Evolutionary conservation across 2,888 invertebrate genomes (phyloP), one percentile per base, ranked within the genome.

Genomic region (Prosapia bicincta): DNA sequence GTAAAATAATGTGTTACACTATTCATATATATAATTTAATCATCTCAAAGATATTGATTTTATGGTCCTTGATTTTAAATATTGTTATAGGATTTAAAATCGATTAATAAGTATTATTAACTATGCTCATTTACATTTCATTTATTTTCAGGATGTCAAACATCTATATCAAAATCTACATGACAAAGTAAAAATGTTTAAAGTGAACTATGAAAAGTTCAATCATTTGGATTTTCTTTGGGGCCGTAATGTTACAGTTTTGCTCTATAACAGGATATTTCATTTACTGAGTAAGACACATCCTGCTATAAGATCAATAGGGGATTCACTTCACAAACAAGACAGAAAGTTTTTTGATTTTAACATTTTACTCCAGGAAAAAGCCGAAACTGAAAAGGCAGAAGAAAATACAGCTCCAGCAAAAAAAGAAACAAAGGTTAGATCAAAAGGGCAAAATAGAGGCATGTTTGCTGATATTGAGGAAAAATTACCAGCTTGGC

Each of bases 191-290:
- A 89, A 88, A 32, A 85, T 88, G 67, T 66, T 76, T 54, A 38
- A 77, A 80, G 88, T 93, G 13, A 88, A 90, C 0, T 84, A 88
- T 70, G 85, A 89, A 67, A 86, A 89, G 72, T 93, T 93, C 81
- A 93, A 92, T 83, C 93, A 93, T 80, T 85, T 93, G 15, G 93
- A 93, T 83, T 93, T 92, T 82, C 80, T 93, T 9, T 92, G 79
- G 79, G 80, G 81, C 9, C 73, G 38, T n/a, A 81, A 81, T 54
- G 78, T 79, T 0, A 74, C 72, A 10, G 28, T 23, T 15, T 73
- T 80, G 3, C 67, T 81, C 6, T 81, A 79, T 71, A 69, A 77
- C 24, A 66, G 74, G 25, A 67, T 78, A 66, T 23, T 66, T 10
- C 9, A 26, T 3, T 66, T 72, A 28, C 28, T 72, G 54, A 26